Conservation (phyloP, 2,797 vertebrate species). For the Sphenodon punctatus region DNA sequence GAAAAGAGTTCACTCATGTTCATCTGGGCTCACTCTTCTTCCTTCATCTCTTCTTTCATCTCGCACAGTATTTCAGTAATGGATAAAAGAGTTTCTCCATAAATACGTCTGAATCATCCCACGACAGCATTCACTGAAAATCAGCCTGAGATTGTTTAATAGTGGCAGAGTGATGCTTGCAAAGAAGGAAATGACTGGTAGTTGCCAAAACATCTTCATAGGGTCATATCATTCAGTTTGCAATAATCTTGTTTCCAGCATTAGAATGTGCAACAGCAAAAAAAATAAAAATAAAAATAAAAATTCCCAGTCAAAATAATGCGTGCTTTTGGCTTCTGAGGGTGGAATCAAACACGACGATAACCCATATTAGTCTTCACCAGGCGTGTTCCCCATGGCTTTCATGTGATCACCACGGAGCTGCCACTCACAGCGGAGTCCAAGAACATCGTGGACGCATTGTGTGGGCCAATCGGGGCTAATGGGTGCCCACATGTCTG, state of each 20-base stretch:
- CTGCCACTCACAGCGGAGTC: no score
- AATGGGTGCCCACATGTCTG: no score
- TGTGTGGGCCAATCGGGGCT: no score
- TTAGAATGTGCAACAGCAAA: conserved; percentile 19
- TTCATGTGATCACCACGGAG: no score
- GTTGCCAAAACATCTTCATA: conserved; percentile 1
- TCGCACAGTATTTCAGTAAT: background rate
- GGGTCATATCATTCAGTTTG: background rate
- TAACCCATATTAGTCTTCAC: no score
- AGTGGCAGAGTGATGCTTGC: background rate
- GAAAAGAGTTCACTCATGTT: background rate
- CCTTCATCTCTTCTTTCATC: background rate
- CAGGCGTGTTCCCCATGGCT: no score
- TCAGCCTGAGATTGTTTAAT: background rate
- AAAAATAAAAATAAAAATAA: no score
- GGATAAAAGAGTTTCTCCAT: background rate
- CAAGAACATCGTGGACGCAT: no score
- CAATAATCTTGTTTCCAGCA: conserved; percentile 16
- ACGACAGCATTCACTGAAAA: background rate
- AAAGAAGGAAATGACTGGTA: background rate
- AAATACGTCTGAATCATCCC: fast-evolving
- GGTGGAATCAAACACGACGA: no score
- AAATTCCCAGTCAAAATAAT: background rate
- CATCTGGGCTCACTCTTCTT: fast-evolving
- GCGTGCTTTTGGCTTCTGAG: background rate